Evolutionary conservation across 2,797 vertebrate species (phyloP), one percentile per base, ranked within the genome.

Genomic region (Sebastes ruberrimus): DNA sequence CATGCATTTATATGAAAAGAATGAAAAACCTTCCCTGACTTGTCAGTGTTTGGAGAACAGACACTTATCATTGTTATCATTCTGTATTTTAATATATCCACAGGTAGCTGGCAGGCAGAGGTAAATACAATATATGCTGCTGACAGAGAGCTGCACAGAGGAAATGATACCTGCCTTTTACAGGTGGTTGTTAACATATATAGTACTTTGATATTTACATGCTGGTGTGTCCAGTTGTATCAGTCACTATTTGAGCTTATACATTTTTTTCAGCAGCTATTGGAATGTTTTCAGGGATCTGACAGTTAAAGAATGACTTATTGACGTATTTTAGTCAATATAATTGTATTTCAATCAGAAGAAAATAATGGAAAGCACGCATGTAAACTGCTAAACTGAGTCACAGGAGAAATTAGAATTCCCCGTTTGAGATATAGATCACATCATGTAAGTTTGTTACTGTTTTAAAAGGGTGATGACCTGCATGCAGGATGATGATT

Each of bases 31-130:
- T 35, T 27, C 27, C 30, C 30, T 10, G 30, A 55, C 65, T 23
- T 77, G 59, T 66, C 72, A 60, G 68, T n/a, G 56, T 75, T 64
- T 38, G 46, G 67, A 74, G 78, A 80, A 74, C 7, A 85, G 76
- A 62, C 66, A 62, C 62, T 53, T 38, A 55, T 72, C 62, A 82
- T 8, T 33, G 33, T 13, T 55, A 42, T 82, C 27, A 60, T 38
- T 27, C 57, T 46, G n/a, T 25, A 56, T 82, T 22, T 65, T 59
- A 28, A 30, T 55, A 23, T 35, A 35, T 61, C 38, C 53, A 56
- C 16, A 61, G 33, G 46, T 69, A 11, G 56, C 70, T 65, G 55
- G 28, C 59, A 73, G 71, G 56, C 10, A 5, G 10, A 22, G 4
- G 20, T 6, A 27, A 7, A 27, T 9, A 22, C 5, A 25, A n/a